Evolutionary conservation across 1,140 invertebrate species (phyloP).

Genomic region (Bombus sylvicola): DNA sequence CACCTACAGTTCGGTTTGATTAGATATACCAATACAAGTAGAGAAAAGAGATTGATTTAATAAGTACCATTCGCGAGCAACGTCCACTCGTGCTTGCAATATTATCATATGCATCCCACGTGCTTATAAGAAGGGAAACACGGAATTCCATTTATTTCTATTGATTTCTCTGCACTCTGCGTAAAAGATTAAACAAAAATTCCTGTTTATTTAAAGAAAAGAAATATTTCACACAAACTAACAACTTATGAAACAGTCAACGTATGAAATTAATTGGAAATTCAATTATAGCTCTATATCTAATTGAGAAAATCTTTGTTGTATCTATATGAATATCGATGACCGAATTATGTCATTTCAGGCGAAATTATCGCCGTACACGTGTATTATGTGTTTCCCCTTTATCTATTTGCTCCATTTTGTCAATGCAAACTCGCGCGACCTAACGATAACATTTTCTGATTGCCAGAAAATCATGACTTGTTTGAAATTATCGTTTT

Average conservation of each 20-base stretch:
- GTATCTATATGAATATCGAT: constrained; percentile 10
- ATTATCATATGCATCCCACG: constrained; percentile 39
- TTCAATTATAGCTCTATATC: neutral
- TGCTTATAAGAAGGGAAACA: constrained; percentile 22
- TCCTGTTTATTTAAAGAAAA: neutral
- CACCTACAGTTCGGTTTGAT: constrained; percentile 44
- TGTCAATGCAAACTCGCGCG: constrained; percentile 4
- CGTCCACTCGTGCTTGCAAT: constrained; percentile 43
- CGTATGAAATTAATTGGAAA: neutral
- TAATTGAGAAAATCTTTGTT: neutral
- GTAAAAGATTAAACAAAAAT: neutral
- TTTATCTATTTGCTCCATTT: constrained; percentile 5
- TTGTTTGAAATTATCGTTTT: neutral
- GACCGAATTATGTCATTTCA: constrained; percentile 39
- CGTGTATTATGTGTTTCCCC: neutral
- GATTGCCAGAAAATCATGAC: neutral
- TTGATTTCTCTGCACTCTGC: neutral
- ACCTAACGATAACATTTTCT: constrained; percentile 30
- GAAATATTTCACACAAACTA: neutral
- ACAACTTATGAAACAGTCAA: neutral
- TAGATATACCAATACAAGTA: constrained; percentile 42
- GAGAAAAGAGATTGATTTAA: constrained; percentile 48
- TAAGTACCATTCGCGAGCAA: constrained; percentile 48
- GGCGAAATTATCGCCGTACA: neutral
- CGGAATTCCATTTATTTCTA: constrained; percentile 32